Base-by-base conservation (phyloP, 2,888 invertebrate species). In the Sicus ferrugineus region DNA sequence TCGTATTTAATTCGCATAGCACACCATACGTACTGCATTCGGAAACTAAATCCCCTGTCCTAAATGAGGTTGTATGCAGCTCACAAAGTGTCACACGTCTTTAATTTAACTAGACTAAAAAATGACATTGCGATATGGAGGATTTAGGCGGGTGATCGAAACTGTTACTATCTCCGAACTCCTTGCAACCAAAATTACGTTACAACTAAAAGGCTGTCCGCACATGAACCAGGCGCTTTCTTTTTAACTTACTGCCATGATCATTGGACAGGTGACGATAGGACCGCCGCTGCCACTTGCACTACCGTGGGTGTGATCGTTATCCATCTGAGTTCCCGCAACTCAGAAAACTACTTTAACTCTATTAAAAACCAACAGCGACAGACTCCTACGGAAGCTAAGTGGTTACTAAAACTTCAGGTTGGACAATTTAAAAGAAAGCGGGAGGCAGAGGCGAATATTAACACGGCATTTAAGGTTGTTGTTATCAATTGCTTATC, bases 201-300 rank as follows among this genome's bases (percentile, higher is more conserved):
- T n/a, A n/a, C n/a, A n/a, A n/a, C n/a, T n/a, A n/a, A n/a, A n/a
- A n/a, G n/a, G n/a, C n/a, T n/a, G n/a, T n/a, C n/a, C n/a, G n/a
- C n/a, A n/a, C n/a, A n/a, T n/a, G n/a, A n/a, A n/a, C n/a, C n/a
- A n/a, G n/a, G n/a, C n/a, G n/a, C n/a, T n/a, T n/a, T n/a, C n/a
- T n/a, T 67, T 63, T 19, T 34, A 71, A 81, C 84, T 83, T 78
- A 84, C 84, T 73, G 77, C 77, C 84, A 84, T 84, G 31, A 82
- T 83, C 84, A 84, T 84, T 28, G 82, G 81, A 23, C 84, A 84
- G 46, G 74, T 73, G 28, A 65, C 70, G 21, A 74, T 73, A 11
- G 6, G 70, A 38, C 16, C 59, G n/a, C 14, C 62, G 0, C 71
- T 61, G 26, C 72, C 64, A 9, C 46, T 70, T 9, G 19, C 21